These are phyloP conservation scores for Garra rufa DNA, from an alignment of 2,113 vertebrate species.

Conservation along the genomic window DNA sequence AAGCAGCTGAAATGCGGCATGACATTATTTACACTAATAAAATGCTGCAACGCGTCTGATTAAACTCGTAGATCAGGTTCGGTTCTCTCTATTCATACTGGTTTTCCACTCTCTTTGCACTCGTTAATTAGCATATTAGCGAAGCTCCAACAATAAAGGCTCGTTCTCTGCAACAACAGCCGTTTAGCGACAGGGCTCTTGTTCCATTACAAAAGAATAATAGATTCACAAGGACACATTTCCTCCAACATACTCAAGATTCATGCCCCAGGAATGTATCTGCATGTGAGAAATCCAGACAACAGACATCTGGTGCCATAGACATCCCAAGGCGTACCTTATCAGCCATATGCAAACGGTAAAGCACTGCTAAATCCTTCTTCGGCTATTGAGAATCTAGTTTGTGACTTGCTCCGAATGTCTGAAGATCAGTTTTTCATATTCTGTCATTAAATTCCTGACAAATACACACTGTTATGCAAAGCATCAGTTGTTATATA, in stretches of 20 bases:
- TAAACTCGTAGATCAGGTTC: slow-evolving; percentile 49
- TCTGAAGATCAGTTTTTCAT: slow-evolving; percentile 13
- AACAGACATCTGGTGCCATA: slow-evolving; percentile 47
- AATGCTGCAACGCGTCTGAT: slow-evolving; percentile 26
- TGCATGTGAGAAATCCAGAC: slow-evolving; percentile 41
- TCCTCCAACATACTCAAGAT: slow-evolving; percentile 50
- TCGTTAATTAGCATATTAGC: slow-evolving; percentile 53
- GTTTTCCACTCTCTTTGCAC: slow-evolving; percentile 34
- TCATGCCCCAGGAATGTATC: slow-evolving; percentile 45
- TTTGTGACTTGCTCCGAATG: not conserved
- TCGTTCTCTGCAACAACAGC: slow-evolving; percentile 46
- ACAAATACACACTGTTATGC: not conserved
- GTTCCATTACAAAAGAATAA: slow-evolving; percentile 47
- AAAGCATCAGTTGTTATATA: not conserved
- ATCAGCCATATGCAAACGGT: slow-evolving; percentile 35
- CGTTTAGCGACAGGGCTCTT: slow-evolving; percentile 47
- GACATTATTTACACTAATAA: slow-evolving; percentile 36
- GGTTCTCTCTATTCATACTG: slow-evolving; percentile 12
- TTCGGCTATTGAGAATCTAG: slow-evolving; percentile 12
- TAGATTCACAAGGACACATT: slow-evolving; percentile 43
- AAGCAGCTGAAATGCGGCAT: slow-evolving; percentile 30
- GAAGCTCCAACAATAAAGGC: slow-evolving; percentile 43
- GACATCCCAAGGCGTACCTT: slow-evolving; percentile 43
- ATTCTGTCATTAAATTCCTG: not conserved
- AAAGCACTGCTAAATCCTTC: slow-evolving; percentile 22